phyloP scores from a whole-genome alignment of 1,140 invertebrate species.

The Leptopilina clavipes region DNA sequence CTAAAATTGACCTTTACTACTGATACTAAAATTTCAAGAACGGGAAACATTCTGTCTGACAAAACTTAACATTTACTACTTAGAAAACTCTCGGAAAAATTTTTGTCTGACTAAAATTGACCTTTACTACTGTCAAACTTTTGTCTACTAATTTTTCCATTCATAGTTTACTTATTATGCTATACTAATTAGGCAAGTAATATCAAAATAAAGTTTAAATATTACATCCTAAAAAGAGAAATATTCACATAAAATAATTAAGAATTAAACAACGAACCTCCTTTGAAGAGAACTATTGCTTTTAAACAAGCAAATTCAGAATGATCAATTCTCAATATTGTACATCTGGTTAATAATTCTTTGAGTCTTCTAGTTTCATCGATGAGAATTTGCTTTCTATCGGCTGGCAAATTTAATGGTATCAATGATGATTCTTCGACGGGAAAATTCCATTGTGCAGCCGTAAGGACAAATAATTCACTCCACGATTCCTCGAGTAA shows the following conservation, averaged over 20 bases:
- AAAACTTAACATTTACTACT: too few relatives aligned
- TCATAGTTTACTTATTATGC: too few relatives aligned
- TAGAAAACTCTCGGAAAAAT: too few relatives aligned
- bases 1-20: background rate
- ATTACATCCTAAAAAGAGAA: too few relatives aligned
- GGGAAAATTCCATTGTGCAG: slow-evolving; percentile 85
- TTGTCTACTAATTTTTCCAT: too few relatives aligned
- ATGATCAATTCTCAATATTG: slow-evolving; percentile 82
- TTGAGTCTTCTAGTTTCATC: slow-evolving; percentile 77
- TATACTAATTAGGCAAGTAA: too few relatives aligned
- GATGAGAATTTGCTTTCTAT: slow-evolving; percentile 69
- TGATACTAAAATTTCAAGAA: too few relatives aligned
- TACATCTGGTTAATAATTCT: slow-evolving; percentile 80
- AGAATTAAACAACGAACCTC: slow-evolving; percentile 77
- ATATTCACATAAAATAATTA: too few relatives aligned
- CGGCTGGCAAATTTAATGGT: slow-evolving; percentile 57
- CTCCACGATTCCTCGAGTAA: slow-evolving; percentile 88
- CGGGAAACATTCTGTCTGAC: too few relatives aligned
- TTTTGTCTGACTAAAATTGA: too few relatives aligned
- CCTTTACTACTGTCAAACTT: too few relatives aligned
- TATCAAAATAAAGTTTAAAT: too few relatives aligned
- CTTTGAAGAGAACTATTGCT: slow-evolving; percentile 86
- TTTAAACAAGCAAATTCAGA: slow-evolving; percentile 91
- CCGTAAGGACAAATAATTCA: slow-evolving; percentile 88
- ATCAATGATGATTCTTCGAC: slow-evolving; percentile 78